Base-by-base conservation (phyloP, 1,140 invertebrate species). In the Ostrea denselamellosa region DNA sequence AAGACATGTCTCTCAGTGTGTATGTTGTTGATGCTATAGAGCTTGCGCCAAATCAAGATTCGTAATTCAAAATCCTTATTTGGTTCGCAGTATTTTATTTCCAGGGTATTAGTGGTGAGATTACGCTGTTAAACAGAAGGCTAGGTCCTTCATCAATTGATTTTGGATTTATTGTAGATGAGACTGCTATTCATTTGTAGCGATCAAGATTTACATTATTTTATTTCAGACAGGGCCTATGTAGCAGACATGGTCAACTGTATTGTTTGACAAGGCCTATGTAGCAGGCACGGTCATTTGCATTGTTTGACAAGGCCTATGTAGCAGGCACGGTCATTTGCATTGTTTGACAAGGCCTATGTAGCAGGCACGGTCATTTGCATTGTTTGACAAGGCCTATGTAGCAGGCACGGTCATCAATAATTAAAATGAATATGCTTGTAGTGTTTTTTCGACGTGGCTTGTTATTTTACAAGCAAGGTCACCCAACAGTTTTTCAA, bases 81-180 rank as follows among this genome's bases (percentile, higher is more conserved):
- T 22, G 83, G 83, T 25, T 84, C 83, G n/a, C 5, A 84, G 83
- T 84, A 25, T 9, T 84, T 53, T 25, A 53, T 1, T 56, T 84
- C 83, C n/a, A 84, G 53, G 19, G 83, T 84, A n/a, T 52, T 84
- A 54, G 83, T 51, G 2, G 53, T 84, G 52, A 84, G 53, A 84
- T 56, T 84, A 54, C 3, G 51, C 17, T 65, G 62, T 65, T 65
- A 54, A 12, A n/a, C 53, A 8, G 53, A 54, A 56, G 54, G 17
- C 54, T 56, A 56, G 34, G 34, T 44, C 34, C 34, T 1, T 44
- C 34, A 5, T 5, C 34, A 3, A 56, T 56, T 56, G 54, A 56
- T 2, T 56, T 56, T 56, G 8, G 17, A 56, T 10, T 56, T 10
- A 2, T 17, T 56, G 54, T 56, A 8, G 17, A 56, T 56, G 10